phyloP scores from a whole-genome alignment of 1,140 invertebrate genomes.

The Tetramorium simillimum region DNA sequence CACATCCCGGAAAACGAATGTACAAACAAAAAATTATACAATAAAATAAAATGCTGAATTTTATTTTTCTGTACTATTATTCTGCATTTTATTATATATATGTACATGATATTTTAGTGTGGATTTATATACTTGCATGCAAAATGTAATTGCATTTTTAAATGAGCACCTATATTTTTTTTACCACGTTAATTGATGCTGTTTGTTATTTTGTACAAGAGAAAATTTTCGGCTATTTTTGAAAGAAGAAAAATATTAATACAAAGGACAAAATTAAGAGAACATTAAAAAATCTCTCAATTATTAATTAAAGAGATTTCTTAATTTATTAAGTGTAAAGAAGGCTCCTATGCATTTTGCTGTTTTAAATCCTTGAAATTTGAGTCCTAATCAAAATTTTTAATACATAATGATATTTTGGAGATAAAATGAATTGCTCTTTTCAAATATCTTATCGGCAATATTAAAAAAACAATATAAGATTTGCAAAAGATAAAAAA shows the following conservation, averaged over 20 bases:
- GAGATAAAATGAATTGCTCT: too few relatives aligned
- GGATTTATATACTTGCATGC: background rate
- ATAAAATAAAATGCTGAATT: background rate
- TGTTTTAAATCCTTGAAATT: too few relatives aligned
- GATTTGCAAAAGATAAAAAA: too few relatives aligned
- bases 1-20: background rate
- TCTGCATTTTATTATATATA: background rate
- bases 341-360: too few relatives aligned
- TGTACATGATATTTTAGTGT: background rate
- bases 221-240: background rate
- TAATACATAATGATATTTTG: too few relatives aligned
- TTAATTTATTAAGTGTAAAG: background rate
- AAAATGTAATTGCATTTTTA: background rate
- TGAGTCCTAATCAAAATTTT: too few relatives aligned
- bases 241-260: background rate
- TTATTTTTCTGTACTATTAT: background rate
- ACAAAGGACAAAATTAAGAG: background rate
- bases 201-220: background rate
- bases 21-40: background rate
- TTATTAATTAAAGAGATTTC: background rate
- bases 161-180: background rate
- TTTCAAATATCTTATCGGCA: too few relatives aligned
- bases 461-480: too few relatives aligned
- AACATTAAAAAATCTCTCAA: background rate
- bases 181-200: too few relatives aligned